Evolutionary conservation across 2,888 invertebrate genomes (phyloP).

Genomic region (Lochmaea capreae): DNA sequence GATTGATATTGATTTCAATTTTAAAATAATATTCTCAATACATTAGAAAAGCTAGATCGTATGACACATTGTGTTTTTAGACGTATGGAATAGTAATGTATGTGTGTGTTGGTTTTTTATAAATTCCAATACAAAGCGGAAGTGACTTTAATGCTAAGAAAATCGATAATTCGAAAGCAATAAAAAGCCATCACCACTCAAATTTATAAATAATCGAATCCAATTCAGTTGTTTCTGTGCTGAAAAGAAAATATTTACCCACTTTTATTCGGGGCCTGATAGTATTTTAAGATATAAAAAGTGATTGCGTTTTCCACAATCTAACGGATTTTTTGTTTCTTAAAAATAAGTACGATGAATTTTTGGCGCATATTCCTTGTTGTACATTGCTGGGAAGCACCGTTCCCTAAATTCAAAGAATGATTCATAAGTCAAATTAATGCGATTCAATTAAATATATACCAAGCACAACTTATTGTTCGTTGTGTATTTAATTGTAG

Average conservation of each 20-base stretch:
- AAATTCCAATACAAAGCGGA: too few relatives aligned
- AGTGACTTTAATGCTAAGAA: too few relatives aligned
- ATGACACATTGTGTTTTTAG: too few relatives aligned
- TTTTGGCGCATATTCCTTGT: constrained; percentile 29
- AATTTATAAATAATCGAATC: not conserved
- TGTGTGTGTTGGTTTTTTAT: too few relatives aligned
- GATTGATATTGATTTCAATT: too few relatives aligned
- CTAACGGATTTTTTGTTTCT: constrained; percentile 37
- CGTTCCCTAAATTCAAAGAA: constrained; percentile 27
- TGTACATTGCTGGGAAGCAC: constrained; percentile 19
- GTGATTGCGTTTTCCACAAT: constrained; percentile 27
- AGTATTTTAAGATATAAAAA: constrained; percentile 37
- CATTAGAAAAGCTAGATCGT: too few relatives aligned
- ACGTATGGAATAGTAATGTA: too few relatives aligned
- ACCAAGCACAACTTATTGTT: not conserved
- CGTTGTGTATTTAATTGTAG: too few relatives aligned
- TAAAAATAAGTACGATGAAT: constrained; percentile 40
- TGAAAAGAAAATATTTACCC: constrained; percentile 31
- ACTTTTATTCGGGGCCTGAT: constrained; percentile 34
- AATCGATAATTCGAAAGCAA: too few relatives aligned
- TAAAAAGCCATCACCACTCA: not conserved
- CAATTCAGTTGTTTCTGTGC: not conserved
- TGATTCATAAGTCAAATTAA: constrained; percentile 42
- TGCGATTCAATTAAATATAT: constrained; percentile 36
- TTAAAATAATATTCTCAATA: too few relatives aligned